Base-by-base conservation (phyloP, 2,888 invertebrate genomes). In the Drosophila birchii region DNA sequence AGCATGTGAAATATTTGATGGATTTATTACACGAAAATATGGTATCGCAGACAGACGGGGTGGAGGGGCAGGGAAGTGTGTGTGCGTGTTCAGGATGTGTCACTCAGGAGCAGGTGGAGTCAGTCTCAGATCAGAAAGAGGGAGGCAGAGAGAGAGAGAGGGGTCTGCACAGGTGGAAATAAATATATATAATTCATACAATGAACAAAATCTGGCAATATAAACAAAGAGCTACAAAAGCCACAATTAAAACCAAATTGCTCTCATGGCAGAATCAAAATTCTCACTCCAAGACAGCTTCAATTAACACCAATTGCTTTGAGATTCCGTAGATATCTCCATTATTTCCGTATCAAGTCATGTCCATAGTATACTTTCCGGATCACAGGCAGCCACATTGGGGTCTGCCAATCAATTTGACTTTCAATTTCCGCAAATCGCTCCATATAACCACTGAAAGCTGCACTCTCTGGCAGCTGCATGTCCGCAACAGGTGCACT, bases 1-100 rank as follows among this genome's bases (percentile, higher is more conserved):
- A 75, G 76, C 79, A 85, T 78, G 72, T 78, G 85, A 87, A 81
- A 67, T 57, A 71, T 75, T 75, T 86, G 86, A 89, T 89, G 89
- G 86, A 89, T 86, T 88, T 81, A 85, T 87, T 81, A 81, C 76
- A 64, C 38, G 18, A 53, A 67, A 84, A 70, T 63, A 59, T 32
- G 57, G 23, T 39, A 53, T 38, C 45, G 29, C 36, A 39, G 38
- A 29, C 51, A 44, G 26, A 39, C 34, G 32, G n/a, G 34, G n/a
- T 18, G 34, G 23, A 12, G 34, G n/a, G 23, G 26, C 8, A 51
- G 51, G 18, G 34, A 36, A 16, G 55, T 49, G 49, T 23, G 54
- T 58, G 44, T 58, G 70, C 59, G 71, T 62, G 71, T 23, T 53
- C 43, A 73, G 73, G 73, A 74, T 76, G 36, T 74, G 74, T 76